Conservation (phyloP, 2,113 vertebrate species). For the Notothenia coriiceps region DNA sequence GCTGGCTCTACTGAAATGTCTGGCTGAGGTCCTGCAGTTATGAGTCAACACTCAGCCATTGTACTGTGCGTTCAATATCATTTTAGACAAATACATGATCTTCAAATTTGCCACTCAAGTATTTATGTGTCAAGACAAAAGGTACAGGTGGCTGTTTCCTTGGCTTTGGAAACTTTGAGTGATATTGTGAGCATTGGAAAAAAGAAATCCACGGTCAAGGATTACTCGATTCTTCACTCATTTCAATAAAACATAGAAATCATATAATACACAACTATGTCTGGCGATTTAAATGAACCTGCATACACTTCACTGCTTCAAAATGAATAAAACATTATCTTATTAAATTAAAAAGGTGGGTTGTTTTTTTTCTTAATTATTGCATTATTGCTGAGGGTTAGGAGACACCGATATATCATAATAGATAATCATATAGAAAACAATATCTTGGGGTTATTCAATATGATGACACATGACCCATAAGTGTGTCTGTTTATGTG, state of each 20-base stretch:
- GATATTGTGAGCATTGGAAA: background rate
- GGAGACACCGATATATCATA: background rate
- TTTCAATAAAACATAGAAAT: background rate
- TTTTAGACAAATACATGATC: slow-evolving; percentile 9
- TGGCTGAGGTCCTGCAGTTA: slow-evolving; percentile 13
- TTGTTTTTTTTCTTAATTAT: background rate
- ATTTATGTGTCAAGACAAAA: background rate
- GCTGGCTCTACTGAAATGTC: background rate
- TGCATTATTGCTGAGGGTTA: background rate
- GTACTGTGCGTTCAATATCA: background rate
- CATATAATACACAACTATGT: background rate
- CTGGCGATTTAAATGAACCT: background rate
- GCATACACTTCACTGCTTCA: background rate
- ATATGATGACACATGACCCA: slow-evolving; percentile 17
- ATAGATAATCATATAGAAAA: slow-evolving; percentile 17
- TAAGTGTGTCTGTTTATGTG: slow-evolving; percentile 28
- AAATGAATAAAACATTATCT: background rate
- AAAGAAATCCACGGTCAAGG: background rate
- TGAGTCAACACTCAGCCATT: background rate
- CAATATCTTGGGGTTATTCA: slow-evolving; percentile 3
- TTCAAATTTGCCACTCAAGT: background rate
- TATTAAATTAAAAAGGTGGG: background rate
- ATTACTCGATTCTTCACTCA: slow-evolving; percentile 6
- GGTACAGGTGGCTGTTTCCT: background rate
- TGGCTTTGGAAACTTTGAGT: background rate